These are phyloP conservation scores for Ephydatia muelleri DNA, from an alignment of 37 sponge, comb jelly and placozoan genomes.

Conservation along the genomic window DNA sequence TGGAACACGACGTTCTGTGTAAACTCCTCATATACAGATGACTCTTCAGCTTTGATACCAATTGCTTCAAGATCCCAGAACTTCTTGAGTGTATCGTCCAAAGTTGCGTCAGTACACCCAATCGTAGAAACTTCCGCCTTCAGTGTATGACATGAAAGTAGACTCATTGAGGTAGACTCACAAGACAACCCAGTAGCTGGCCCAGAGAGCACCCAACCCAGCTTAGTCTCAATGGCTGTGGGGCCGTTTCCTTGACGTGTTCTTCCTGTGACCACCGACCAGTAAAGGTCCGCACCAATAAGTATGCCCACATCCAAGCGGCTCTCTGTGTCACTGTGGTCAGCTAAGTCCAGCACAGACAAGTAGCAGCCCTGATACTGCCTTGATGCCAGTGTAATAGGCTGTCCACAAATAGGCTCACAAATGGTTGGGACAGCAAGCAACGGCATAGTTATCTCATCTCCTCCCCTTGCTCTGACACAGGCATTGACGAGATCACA, in stretches of 20 bases:
- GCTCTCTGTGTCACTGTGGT: background rate
- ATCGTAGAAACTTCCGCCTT: background rate
- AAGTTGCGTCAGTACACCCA: background rate
- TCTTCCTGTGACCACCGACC: conserved; percentile 32
- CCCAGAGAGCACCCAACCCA: conserved; percentile 68
- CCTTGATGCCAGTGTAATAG: conserved; percentile 9
- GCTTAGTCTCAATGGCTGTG: conserved; percentile 37
- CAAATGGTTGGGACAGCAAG: conserved; percentile 51
- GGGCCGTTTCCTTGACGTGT: conserved; percentile 10
- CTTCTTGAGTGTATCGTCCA: conserved; percentile 16
- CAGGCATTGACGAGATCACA: conserved; percentile 35
- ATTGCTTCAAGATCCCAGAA: conserved; percentile 68
- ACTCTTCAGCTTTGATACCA: conserved; percentile 33
- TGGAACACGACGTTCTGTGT: background rate
- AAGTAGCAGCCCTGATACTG: too few species aligned
- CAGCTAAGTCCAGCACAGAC: conserved; percentile 39
- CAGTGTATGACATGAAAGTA: conserved; percentile 12
- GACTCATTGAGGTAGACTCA: conserved; percentile 9
- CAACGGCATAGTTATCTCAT: background rate
- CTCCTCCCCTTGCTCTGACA: conserved; percentile 10
- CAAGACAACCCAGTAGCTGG: background rate
- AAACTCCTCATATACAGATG: background rate
- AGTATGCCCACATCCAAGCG: conserved; percentile 9
- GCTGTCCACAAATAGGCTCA: conserved; percentile 41
- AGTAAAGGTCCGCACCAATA: conserved; percentile 43